Base-by-base conservation (phyloP, 1,140 invertebrate genomes). In the Dreissena rostriformis region DNA sequence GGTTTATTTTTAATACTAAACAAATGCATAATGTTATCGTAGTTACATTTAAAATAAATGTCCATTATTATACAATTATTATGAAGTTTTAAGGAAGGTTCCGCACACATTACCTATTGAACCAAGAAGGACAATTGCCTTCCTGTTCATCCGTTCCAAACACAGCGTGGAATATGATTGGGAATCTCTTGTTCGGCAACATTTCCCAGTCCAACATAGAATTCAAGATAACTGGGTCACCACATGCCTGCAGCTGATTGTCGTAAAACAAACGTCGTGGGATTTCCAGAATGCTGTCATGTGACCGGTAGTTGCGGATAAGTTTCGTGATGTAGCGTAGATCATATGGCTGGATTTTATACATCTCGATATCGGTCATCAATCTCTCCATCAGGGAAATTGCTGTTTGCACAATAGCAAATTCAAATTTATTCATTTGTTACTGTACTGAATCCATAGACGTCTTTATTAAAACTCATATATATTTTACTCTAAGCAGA, bases 131-230 rank as follows among this genome's bases (percentile, higher is more conserved):
- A 84, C 96, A 97, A 82, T 86, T 87, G n/a, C 76, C 84, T 49
- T 93, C 92, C 61, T 91, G 79, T 81, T 86, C 82, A 63, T 92
- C 91, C 49, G 89, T 77, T 14, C 90, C 91, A 28, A 87, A 93
- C 0, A 98, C 95, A 8, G 97, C 97, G 92, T 97, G 96, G 86
- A 98, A 98, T 73, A 97, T 94, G 22, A 98, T 91, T 2, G 97
- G 97, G 84, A 96, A 95, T 0, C 94, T 93, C 92, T 91, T 92
- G 28, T 93, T 88, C 5, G 93, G 93, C n/a, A 94, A 82, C 11
- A 78, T 85, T 39, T 91, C 86, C 90, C 91, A 94, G 8, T 89
- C 28, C 71, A 86, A 89, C 51, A 93, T 75, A 92, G 88, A 94
- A 85, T 88, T 93, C 15, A 83, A 74, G 24, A 86, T 86, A 1